Conservation (phyloP, 2,888 invertebrate genomes). For the Unio delphinus region DNA sequence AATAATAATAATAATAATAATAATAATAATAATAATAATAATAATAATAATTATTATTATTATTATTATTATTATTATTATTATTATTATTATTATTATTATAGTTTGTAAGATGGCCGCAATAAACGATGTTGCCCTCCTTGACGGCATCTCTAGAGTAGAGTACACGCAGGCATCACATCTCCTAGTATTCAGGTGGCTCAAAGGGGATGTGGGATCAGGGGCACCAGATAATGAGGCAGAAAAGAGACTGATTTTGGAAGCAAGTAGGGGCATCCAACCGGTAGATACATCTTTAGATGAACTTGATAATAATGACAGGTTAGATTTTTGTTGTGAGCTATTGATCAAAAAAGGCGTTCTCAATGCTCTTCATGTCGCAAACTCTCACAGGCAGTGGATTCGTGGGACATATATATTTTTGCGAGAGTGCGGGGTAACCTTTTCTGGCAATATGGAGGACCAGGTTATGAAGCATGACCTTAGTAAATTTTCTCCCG, state of each 20-base stretch:
- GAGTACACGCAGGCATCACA: slow-evolving; percentile 6
- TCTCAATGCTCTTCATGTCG: slow-evolving; percentile 16
- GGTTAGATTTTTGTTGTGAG: slow-evolving; percentile 10
- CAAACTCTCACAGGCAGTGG: slow-evolving; percentile 27
- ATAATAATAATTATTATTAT: too few relatives aligned
- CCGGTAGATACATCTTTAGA: neutral
- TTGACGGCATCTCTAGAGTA: slow-evolving; percentile 7
- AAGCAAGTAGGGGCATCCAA: slow-evolving; percentile 9
- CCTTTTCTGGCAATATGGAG: slow-evolving; percentile 19
- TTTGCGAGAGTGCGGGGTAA: slow-evolving; percentile 12
- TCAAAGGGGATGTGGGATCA: slow-evolving; percentile 17
- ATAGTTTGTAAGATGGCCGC: neutral
- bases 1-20: too few relatives aligned
- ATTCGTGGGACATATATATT: slow-evolving; percentile 15
- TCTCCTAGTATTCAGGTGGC: slow-evolving; percentile 18
- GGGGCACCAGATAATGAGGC: slow-evolving; percentile 20
- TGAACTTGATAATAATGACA: neutral
- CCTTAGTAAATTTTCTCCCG: slow-evolving; percentile 27
- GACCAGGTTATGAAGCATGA: slow-evolving; percentile 21
- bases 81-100: too few relatives aligned
- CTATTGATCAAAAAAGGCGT: slow-evolving; percentile 18
- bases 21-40: too few relatives aligned
- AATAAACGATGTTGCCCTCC: slow-evolving; percentile 10
- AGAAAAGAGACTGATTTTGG: slow-evolving; percentile 13
- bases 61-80: too few relatives aligned